Evolutionary conservation across 2,888 invertebrate species (phyloP), one percentile per base, ranked within the genome.

Genomic region (Pheosia gnoma): DNA sequence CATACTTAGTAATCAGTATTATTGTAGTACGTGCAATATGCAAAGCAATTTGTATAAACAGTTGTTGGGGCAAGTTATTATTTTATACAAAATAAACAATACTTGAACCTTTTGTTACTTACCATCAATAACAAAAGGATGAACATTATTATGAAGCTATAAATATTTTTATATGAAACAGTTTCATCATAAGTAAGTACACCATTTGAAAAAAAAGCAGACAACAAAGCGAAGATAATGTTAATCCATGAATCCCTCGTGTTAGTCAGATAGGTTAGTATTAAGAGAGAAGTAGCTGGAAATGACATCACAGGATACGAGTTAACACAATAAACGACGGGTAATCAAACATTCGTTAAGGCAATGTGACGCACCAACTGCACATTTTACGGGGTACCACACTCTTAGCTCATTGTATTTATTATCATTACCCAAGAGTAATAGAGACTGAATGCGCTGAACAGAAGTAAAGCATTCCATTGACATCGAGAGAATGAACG

Each of bases 391-490:
- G 37, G 58, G 51, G 62, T 37, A 57, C 41, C 10, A 37, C 38
- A 59, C 43, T 55, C 10, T 53, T 53, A 25, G 56, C 0, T 6
- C 38, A n/a, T 56, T 25, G 56, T 41, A n/a, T 25, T 56, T 13
- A 56, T 56, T 96, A 82, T 56, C 41, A 56, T 56, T 96, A 82
- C 95, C 95, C 75, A 94, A 76, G 66, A 93, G 63, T 72, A 96
- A 83, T 72, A 95, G 90, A 54, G 88, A 85, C 89, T 95, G 86
- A 64, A 96, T 86, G 70, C 96, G 91, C 65, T 85, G 89, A 58
- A 96, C 84, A 25, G 96, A 95, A 39, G 94, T 91, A 63, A 91
- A 83, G 8, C 94, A 89, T 84, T 96, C 96, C 62, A 95, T 95
- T 36, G 90, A 82, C 64, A 90, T 80, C 8, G 94, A 83, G 57